Evolutionary conservation across 2,113 vertebrate species (phyloP), one percentile per base, ranked within the genome.

Genomic region (Brachypodius melanocephalos): DNA sequence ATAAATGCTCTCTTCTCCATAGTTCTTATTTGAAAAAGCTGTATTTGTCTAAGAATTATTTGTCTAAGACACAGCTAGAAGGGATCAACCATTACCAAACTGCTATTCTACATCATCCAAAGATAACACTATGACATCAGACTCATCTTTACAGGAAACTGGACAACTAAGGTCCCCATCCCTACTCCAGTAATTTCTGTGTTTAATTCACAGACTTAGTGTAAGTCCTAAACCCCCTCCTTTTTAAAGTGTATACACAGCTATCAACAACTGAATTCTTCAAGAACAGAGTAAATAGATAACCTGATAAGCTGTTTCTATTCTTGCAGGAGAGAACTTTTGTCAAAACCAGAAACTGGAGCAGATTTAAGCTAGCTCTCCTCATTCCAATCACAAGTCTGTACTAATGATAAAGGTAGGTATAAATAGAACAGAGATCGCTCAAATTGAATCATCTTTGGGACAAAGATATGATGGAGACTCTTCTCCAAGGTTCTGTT

Each of bases 401-500:
- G 29, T 38, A 45, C 12, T 26, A 38, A 32, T 21, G 42, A 63
- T 15, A 31, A 34, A 46, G 10, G 14, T 4, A 84, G 5, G 10
- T 57, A 3, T 18, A 51, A 65, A 42, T 2, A 90, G 32, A 40
- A 68, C 79, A 93, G 46, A 86, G 18, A 72, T 26, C 24, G 25
- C 97, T 96, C 94, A 67, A 52, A 63, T 75, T 38, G 38, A 38
- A 38, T 38, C 38, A 38, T 38, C 38, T 38, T 38, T 38, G 38
- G 8, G 38, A 38, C 38, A 38, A 38, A 38, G 38, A 38, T 8
- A 38, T 38, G 38, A 38, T 38, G 38, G 38, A 10, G 38, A 38
- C 38, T 84, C 65, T 80, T 97, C 98, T 55, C 96, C 91, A 84
- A 79, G 66, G 16, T 31, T 87, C 94, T 97, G 54, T 93, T 63